These are phyloP conservation scores for Bubalus kerabau DNA, from an alignment of 2,113 vertebrate species.

Conservation along the genomic window DNA sequence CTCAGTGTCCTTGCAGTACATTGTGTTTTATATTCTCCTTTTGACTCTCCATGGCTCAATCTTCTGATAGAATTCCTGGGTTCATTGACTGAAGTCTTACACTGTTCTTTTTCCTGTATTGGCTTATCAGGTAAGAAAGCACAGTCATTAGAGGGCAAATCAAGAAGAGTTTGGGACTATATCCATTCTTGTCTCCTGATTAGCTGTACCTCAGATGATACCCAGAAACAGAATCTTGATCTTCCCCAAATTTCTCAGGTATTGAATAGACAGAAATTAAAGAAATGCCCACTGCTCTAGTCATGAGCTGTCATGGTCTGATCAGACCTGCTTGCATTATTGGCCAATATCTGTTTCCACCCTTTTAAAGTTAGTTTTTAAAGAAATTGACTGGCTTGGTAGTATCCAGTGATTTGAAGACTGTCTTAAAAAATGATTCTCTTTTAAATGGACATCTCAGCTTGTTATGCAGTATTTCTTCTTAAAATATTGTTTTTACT, in stretches of 20 bases:
- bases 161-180: neutral
- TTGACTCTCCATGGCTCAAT: neutral
- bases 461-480: neutral
- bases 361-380: neutral
- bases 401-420: neutral
- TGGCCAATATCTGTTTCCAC: neutral
- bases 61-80: neutral
- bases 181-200: neutral
- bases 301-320: neutral
- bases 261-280: neutral
- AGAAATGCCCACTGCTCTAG: neutral
- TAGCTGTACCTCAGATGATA: neutral
- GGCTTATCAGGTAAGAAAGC: neutral
- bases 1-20: neutral
- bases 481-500: neutral
- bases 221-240: neutral
- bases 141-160: neutral
- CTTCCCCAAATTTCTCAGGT: neutral
- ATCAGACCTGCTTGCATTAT: neutral
- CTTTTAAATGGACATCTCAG: neutral
- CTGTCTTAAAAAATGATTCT: neutral
- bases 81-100: neutral
- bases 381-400: neutral
- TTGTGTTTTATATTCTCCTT: neutral
- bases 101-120: neutral